A percentile compares a stretch with the other conserved stretches of the same genome.
Conservation (phyloP, 1,140 invertebrate species). For the Ooceraea biroi region DNA sequence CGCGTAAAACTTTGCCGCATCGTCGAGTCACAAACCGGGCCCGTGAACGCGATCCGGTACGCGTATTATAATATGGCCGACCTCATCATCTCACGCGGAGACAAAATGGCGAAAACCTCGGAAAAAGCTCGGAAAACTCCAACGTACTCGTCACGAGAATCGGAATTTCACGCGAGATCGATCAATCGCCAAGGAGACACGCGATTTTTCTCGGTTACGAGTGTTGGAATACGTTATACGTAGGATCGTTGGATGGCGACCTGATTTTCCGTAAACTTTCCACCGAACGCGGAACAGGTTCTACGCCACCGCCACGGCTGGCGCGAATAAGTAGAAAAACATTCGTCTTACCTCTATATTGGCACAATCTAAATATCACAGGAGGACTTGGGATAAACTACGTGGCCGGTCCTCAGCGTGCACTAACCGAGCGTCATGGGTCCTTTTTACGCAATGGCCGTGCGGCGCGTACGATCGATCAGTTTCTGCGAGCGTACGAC, state of each 20-base stretch:
- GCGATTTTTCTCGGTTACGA: background rate
- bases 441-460: constrained; percentile 85
- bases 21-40: constrained; percentile 64
- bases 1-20: too few relatives aligned
- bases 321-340: background rate
- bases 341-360: constrained; percentile 81
- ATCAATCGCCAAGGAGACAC: background rate
- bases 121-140: constrained; percentile 73
- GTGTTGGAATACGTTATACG: constrained; percentile 8
- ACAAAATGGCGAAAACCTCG: constrained; percentile 85
- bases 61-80: constrained; percentile 84
- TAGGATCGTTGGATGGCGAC: constrained; percentile 54
- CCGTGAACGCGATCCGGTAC: constrained; percentile 69
- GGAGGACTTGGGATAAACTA: constrained; percentile 84
- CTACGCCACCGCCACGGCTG: background rate
- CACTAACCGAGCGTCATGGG: constrained; percentile 82
- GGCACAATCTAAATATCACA: constrained; percentile 86
- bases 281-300: background rate
- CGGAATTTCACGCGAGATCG: background rate
- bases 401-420: constrained; percentile 82
- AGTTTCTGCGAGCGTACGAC: constrained; percentile 67
- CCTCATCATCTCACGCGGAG: constrained; percentile 77
- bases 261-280: constrained; percentile 69
- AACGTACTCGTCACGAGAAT: background rate
- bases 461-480: constrained; percentile 80